Base-by-base conservation (phyloP, 1,140 invertebrate species). In the Polypedilum vanderplanki region DNA sequence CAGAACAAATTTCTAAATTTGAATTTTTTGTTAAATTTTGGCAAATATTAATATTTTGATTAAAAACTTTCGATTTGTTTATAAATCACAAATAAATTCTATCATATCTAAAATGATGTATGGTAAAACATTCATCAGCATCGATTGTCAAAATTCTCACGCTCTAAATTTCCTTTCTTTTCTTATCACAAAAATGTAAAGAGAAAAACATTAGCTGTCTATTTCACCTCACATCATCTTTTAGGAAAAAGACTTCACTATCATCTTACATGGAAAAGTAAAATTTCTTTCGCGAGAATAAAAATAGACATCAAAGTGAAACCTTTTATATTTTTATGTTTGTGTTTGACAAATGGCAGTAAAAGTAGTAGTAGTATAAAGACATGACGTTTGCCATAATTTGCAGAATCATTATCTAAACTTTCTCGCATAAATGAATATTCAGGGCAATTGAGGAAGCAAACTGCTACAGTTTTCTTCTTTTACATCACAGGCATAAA, bases 351-450 rank as follows among this genome's bases (percentile, higher is more conserved):
- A 57, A 57, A 15, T n/a, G 46, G 46, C 46, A 57, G 46, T 57
- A 12, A 12, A 57, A 57, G n/a, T n/a, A 12, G 46, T 12, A 57
- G 46, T 57, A 12, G 46, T 57, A 57, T 57, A 8, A 57, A 57
- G 46, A 57, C 46, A n/a, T n/a, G 12, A 12, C 12, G 46, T 57
- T 57, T 57, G 46, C 46, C 46, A 57, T 57, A 57, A 57, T 57
- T 57, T 57, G 46, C 46, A 57, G 46, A 57, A 57, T 57, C 46
- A 57, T 57, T 57, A 57, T 57, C 46, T 57, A 57, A 57, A 57
- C 46, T 57, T 57, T 57, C 46, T 57, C 46, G 46, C 46, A 57
- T 57, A 57, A 57, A 57, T 57, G 46, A 57, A 57, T 57, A 57
- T 57, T 57, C 46, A 57, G 46, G 46, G 46, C 46, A 57, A 57